Conservation (phyloP, 2,113 vertebrate species). For the Callocephalon fimbriatum region DNA sequence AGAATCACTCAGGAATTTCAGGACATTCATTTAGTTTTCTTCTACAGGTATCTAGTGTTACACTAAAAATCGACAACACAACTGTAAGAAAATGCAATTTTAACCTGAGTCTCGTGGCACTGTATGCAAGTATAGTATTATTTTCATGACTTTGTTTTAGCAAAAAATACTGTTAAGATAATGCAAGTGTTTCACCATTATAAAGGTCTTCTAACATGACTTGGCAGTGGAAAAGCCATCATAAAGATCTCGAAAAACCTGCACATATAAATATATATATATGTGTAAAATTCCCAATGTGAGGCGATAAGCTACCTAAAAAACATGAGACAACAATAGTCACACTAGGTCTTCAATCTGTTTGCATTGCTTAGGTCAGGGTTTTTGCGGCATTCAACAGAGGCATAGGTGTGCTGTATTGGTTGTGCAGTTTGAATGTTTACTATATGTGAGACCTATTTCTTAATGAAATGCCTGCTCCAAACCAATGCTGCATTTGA, state of each 20-base stretch:
- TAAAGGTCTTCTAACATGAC: neutral
- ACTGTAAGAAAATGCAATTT: neutral
- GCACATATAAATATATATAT: neutral
- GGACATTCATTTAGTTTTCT: rapidly evolving
- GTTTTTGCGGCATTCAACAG: neutral
- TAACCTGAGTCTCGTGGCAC: neutral
- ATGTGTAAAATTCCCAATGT: neutral
- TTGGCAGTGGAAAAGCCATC: neutral
- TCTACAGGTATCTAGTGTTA: neutral
- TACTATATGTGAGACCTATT: neutral
- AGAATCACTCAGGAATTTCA: neutral
- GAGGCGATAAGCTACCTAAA: neutral
- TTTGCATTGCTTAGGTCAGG: neutral
- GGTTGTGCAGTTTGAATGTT: neutral
- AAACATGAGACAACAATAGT: neutral
- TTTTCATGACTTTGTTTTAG: neutral
- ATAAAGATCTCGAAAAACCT: neutral
- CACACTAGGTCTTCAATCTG: neutral
- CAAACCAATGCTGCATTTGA: neutral
- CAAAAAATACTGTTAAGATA: neutral
- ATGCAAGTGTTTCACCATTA: neutral
- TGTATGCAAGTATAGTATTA: neutral
- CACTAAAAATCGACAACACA: neutral
- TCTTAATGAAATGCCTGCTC: neutral
- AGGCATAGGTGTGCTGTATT: neutral